Conservation (phyloP, 2,797 vertebrate genomes). For the Melanotaenia parkinsoni region DNA sequence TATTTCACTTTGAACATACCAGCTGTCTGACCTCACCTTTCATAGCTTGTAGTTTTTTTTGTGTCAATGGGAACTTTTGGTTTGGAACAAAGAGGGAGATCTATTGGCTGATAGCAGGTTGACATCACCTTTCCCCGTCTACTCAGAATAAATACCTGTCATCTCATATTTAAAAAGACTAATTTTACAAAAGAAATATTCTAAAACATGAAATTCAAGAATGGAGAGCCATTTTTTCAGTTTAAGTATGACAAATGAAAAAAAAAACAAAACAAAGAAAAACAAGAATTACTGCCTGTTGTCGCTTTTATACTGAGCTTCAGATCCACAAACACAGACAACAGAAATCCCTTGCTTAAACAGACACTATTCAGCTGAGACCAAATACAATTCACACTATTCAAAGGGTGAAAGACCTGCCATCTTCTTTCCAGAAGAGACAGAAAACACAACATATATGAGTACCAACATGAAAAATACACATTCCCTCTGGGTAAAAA, state of each 20-base stretch:
- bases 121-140: not conserved
- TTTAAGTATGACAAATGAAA: conserved; percentile 1
- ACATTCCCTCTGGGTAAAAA: conserved; percentile 65
- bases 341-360: conserved; percentile 25
- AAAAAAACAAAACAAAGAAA: not conserved
- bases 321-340: conserved; percentile 15
- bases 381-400: conserved; percentile 73
- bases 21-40: too few species aligned
- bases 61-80: not conserved
- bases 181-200: too few species aligned
- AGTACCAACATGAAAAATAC: conserved; percentile 50
- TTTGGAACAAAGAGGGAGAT: not conserved
- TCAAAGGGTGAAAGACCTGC: conserved; percentile 47
- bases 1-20: too few species aligned
- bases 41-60: not conserved
- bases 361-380: conserved; percentile 58
- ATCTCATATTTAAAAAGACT: too few species aligned
- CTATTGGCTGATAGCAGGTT: not conserved
- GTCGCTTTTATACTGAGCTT: conserved; percentile 17
- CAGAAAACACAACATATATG: conserved; percentile 42
- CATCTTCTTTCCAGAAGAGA: conserved; percentile 27
- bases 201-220: too few species aligned
- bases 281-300: conserved; percentile 3
- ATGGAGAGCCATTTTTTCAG: not conserved
- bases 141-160: too few species aligned